Base-by-base conservation (phyloP, 2,888 invertebrate species). In the Agapostemon virescens region DNA sequence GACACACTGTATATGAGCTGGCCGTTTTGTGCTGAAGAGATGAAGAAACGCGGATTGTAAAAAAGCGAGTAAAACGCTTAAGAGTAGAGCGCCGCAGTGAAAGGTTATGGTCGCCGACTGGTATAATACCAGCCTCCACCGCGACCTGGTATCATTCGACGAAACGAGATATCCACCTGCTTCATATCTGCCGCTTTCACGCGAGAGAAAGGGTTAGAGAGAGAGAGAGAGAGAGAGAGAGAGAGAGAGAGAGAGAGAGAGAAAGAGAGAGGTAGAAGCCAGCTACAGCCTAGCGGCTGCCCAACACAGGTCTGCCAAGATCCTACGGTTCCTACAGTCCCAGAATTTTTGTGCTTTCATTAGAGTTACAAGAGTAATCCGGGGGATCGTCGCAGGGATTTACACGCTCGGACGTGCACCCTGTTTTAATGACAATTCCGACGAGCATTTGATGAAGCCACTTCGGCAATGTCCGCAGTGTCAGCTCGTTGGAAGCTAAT, bases 41-140 rank as follows among this genome's bases (percentile, higher is more conserved):
- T 76, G 75, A 73, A 82, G 74, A 74, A 81, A 81, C 71, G 81
- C 15, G 77, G 77, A 81, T 63, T 77, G 82, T 82, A 81, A 77
- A 82, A 82, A 82, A 80, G 64, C 26, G 61, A 73, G 82, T 70
- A 69, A 78, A 83, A 74, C 79, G 76, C 83, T 83, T 82, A 76
- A 79, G 79, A 77, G 83, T 42, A 13, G 71, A 74, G 76, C 74
- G 74, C 45, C 58, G 73, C 73, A 68, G 69, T 71, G 79, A 79
- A 79, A 83, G 74, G 76, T 83, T 82, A 83, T 77, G 73, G 83
- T 79, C 71, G 74, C 70, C 63, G 69, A 45, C 64, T 64, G 71
- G 74, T 71, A 74, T 83, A 76, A 82, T 82, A 69, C 68, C 42
- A 61, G 77, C 74, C 69, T 79, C 68, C 63, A 30, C 52, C 61